Evolutionary conservation across 2,113 vertebrate genomes (phyloP), one percentile per base, ranked within the genome.

Genomic region (Odontophorus gujanensis): DNA sequence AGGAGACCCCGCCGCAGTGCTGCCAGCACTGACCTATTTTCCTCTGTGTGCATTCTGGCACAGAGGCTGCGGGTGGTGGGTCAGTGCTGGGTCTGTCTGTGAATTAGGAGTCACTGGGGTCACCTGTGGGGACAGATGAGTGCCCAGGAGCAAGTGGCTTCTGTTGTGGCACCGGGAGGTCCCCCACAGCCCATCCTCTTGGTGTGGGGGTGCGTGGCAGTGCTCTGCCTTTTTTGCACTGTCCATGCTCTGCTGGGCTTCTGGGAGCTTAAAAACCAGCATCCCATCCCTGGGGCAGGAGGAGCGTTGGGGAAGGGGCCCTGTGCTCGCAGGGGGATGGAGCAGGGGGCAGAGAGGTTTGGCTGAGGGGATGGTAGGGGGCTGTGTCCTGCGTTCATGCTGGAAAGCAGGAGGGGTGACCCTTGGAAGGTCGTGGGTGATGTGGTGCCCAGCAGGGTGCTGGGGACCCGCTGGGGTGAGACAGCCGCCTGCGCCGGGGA

Each of bases 11-110:
- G 81, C 96, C 86, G 11, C 76, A 40, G 87, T 7, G 92, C 95
- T 95, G 96, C 96, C 16, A 5, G 86, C 91, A 36, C 69, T 98
- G 98, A 98, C 98, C 97, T 97, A 97, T 97, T 98, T 98, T 96
- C 97, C 76, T 96, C 25, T 34, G 36, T 67, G 73, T 87, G 80
- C 87, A 72, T 93, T 92, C 55, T 74, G 74, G 85, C 74, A 32
- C 48, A 32, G 38, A 43, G 61, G 61, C 61, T 12, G 6, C 5
- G 36, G 53, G 22, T 58, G 72, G 30, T n/a, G 6, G 55, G 61
- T 63, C 36, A 40, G 30, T 4, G 8, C 40, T 59, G 32, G 20
- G 38, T 58, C 57, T 45, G 16, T n/a, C 20, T 21, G 34, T 10
- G 42, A n/a, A 30, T 30, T 6, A 22, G 63, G 42, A 66, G 63